Base-by-base conservation (phyloP, 1,140 invertebrate species). In the Anastrepha ludens region DNA sequence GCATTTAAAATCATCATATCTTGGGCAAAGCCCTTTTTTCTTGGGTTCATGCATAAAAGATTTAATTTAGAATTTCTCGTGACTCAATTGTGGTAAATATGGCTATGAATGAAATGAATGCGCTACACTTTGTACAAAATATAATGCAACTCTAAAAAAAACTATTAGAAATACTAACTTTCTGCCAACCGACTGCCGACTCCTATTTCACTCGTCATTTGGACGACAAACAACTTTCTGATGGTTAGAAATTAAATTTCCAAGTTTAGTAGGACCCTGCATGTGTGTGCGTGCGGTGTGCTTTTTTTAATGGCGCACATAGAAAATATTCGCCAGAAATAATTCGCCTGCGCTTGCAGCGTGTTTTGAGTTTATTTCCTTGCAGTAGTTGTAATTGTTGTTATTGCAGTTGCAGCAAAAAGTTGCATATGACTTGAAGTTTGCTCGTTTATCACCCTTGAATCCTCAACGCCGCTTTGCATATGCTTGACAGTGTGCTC, bases 401-500 rank as follows among this genome's bases (percentile, higher is more conserved):
- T 41, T 67, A 17, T 17, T 62, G 60, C 60, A 4, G 13, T 62
- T 47, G 41, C 41, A 44, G 67, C 67, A 7, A 74, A 74, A 74
- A 17, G 41, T 74, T 74, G 67, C 67, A 74, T 47, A 15, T 5
- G 39, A 44, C 29, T 74, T 47, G 67, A 74, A 74, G 67, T 74
- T 74, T 44, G 41, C 67, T 47, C 67, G 44, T 74, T 74, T 74
- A 74, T 74, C 44, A 74, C 39, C 44, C 39, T 74, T 7, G 41
- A 8, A n/a, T 15, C 39, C 67, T 74, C 67, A n/a, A 44, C 6
- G 67, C 39, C 15, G 13, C 17, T 47, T 47, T 44, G 39, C 67
- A 74, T 47, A 74, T 74, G 67, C 17, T 74, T 74, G 67, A 74
- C 41, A 47, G 67, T 47, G 67, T 47, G 9, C 41, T 44, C 67